Evolutionary conservation across 2,888 invertebrate genomes (phyloP).

Genomic region (Eulithis testata): DNA sequence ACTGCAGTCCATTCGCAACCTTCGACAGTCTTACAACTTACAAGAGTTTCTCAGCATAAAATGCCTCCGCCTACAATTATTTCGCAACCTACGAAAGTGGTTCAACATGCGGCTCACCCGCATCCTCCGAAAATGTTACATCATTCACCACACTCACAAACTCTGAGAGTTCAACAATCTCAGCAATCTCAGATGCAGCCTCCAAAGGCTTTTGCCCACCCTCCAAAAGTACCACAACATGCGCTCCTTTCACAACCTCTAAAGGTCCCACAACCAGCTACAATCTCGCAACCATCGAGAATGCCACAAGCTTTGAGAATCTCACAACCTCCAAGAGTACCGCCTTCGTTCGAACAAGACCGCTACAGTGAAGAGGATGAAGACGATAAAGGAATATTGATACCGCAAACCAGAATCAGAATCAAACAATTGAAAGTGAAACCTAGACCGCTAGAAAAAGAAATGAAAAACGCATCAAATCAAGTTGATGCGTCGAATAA

Average conservation of each 20-base stretch:
- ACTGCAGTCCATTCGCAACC: background rate
- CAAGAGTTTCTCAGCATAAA: conserved; percentile 11
- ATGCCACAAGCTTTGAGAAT: conserved; percentile 24
- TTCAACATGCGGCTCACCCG: conserved; percentile 7
- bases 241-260: background rate
- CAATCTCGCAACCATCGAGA: conserved; percentile 6
- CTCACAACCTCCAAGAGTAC: conserved; percentile 20
- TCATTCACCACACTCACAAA: conserved; percentile 4
- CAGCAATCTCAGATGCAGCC: background rate
- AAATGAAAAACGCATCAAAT: conserved; percentile 52
- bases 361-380: conserved; percentile 28
- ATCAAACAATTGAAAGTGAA: conserved; percentile 45
- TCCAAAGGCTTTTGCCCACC: background rate
- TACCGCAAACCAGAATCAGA: conserved; percentile 59
- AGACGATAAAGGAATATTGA: conserved; percentile 36
- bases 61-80: conserved; percentile 2
- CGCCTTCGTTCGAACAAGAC: conserved; percentile 31
- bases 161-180: conserved; percentile 7
- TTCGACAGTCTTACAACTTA: background rate
- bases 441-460: conserved; percentile 38
- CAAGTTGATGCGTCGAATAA: conserved; percentile 61
- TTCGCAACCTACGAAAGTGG: conserved; percentile 5
- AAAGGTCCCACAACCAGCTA: conserved; percentile 1
- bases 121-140: conserved; percentile 13
- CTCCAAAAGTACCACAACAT: conserved; percentile 14